These are phyloP conservation scores for Scolopax mira DNA, from an alignment of 2,113 vertebrate genomes.

Conservation along the genomic window DNA sequence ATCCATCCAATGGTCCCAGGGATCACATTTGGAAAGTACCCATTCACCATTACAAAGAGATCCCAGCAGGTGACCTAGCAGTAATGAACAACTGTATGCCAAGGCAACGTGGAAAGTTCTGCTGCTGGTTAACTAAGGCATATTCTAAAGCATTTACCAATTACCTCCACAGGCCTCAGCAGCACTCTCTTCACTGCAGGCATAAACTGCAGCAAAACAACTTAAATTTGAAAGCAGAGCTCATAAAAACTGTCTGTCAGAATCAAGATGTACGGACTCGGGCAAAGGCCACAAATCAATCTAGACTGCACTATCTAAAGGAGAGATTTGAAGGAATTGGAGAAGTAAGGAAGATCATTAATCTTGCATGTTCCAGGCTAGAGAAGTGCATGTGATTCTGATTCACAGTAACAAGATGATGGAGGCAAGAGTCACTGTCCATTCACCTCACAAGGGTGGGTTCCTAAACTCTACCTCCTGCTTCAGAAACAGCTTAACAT, in stretches of 20 bases:
- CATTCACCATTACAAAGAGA: background rate
- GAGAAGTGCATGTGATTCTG: background rate
- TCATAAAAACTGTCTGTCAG: constrained; percentile 18
- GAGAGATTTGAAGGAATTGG: background rate
- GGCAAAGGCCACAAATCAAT: constrained; percentile 41
- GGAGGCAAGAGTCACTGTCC: background rate
- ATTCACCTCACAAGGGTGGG: background rate
- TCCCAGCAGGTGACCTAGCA: background rate
- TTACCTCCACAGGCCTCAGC: background rate
- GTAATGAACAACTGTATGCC: background rate
- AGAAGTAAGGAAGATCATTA: background rate
- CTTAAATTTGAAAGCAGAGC: constrained; percentile 24
- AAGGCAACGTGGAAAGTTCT: background rate
- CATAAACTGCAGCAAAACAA: constrained; percentile 1
- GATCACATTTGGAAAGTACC: background rate
- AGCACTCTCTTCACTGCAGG: background rate
- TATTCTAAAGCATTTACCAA: background rate
- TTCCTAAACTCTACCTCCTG: background rate
- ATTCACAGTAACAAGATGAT: background rate
- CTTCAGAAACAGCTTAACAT: background rate
- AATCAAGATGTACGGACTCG: constrained; percentile 2
- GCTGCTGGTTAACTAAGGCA: background rate
- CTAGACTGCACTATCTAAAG: background rate
- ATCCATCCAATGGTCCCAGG: background rate
- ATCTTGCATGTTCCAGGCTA: background rate